Evolutionary conservation across 1,140 invertebrate genomes (phyloP), one percentile per base, ranked within the genome.

Genomic region (Drosophila orena): DNA sequence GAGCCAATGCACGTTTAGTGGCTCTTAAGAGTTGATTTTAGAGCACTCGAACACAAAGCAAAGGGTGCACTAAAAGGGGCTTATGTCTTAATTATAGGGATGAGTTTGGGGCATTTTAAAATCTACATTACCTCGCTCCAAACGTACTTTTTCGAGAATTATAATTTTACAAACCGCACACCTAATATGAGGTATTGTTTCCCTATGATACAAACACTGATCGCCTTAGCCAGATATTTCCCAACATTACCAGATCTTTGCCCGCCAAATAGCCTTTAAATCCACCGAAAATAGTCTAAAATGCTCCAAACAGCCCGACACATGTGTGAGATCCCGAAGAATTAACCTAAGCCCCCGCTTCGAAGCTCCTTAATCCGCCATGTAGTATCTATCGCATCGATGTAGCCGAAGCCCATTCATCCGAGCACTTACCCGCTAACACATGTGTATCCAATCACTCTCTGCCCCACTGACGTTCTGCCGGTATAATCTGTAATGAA

Each of bases 401-500:
- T 30, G 0, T 3, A 20, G n/a, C 47, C 43, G 17, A 66, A 35
- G 49, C 11, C 50, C 22, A 35, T 43, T 50, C 37, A 49, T 40
- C 12, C 27, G 12, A 65, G 40, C 64, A 81, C 81, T 85, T 70
- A 85, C 81, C 81, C 74, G 65, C 55, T 44, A 70, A 57, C 44
- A 83, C 80, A 84, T 86, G 68, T 78, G 81, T 62, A 58, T 68
- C 83, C 81, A 85, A 57, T 88, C 78, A 72, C 22, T 62, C 59
- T 65, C 56, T 46, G 65, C 53, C 80, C 70, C 62, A 52, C 42
- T 64, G 60, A 58, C 34, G 52, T 53, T 65, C 59, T 56, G 43
- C 50, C 46, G 47, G 75, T 59, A 62, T 86, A 86, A 88, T 88
- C 83, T 88, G 83, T 88, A 88, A 88, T 88, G 62, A 83, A 88